phyloP scores from a whole-genome alignment of 2,113 vertebrate species.

The Salvelinus fontinalis region DNA sequence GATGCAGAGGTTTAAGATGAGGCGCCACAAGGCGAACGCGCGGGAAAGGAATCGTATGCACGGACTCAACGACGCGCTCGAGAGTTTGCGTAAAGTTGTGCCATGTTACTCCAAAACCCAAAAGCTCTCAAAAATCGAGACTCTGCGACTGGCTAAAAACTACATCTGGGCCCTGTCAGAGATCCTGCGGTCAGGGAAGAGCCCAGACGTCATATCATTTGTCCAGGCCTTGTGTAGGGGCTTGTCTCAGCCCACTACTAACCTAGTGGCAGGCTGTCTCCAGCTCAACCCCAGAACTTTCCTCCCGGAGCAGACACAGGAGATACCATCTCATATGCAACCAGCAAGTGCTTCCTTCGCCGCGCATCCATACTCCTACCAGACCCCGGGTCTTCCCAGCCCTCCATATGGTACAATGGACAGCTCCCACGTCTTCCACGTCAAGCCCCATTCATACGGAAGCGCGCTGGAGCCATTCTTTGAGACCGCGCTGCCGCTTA shows the following conservation, averaged over 20 bases:
- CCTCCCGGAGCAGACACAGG: slow-evolving; percentile 91
- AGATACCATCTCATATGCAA: slow-evolving; percentile 83
- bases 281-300: slow-evolving; percentile 97
- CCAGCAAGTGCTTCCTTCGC: slow-evolving; percentile 78
- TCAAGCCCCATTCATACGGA: slow-evolving; percentile 83
- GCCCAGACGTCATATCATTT: slow-evolving; percentile 92
- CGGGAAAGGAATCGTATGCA: slow-evolving; percentile 98
- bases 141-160: slow-evolving; percentile 94
- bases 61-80: slow-evolving; percentile 93
- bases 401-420: slow-evolving; percentile 97
- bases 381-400: slow-evolving; percentile 93
- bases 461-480: slow-evolving; percentile 89
- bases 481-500: slow-evolving; percentile 85
- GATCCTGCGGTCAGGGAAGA: slow-evolving; percentile 92
- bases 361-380: slow-evolving; percentile 85
- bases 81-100: slow-evolving; percentile 96
- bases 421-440: slow-evolving; percentile 93
- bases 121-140: slow-evolving; percentile 98
- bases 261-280: slow-evolving; percentile 94
- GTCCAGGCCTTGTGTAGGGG: slow-evolving; percentile 98
- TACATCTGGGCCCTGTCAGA: slow-evolving; percentile 98
- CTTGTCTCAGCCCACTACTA: slow-evolving; percentile 96
- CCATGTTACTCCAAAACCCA: slow-evolving; percentile 99
- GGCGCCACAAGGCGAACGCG: slow-evolving; percentile 96
- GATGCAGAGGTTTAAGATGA: slow-evolving; percentile 91